Conservation (phyloP, 2,797 vertebrate genomes). For the Falco rusticolus region DNA sequence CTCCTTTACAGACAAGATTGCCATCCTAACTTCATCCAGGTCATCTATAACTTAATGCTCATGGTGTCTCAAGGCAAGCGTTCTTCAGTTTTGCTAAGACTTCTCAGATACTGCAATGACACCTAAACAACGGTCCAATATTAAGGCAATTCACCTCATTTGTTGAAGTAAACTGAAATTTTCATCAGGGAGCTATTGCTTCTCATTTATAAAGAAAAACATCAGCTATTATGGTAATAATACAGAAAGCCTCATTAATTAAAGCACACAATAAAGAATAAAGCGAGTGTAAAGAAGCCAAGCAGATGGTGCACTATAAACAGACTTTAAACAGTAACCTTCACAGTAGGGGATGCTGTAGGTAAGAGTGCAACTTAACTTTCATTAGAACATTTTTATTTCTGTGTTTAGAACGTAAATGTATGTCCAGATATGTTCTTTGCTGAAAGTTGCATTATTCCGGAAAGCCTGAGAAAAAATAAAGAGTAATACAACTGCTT, state of each 20-base stretch:
- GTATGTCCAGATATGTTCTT: conserved; percentile 15
- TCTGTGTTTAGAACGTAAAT: conserved; percentile 19
- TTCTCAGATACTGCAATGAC: background rate
- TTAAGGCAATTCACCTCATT: background rate
- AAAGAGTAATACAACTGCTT: background rate
- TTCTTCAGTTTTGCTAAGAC: background rate
- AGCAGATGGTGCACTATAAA: conserved; percentile 68
- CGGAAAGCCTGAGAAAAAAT: conserved; percentile 22
- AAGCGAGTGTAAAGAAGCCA: conserved; percentile 23
- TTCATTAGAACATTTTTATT: conserved; percentile 57
- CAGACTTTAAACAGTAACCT: conserved; percentile 63
- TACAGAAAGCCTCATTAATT: conserved; percentile 69
- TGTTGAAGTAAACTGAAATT: conserved; percentile 39
- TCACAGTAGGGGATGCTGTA: conserved; percentile 55
- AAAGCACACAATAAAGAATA: conserved; percentile 48
- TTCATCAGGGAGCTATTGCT: conserved; percentile 30
- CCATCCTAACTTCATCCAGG: background rate
- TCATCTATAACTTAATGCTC: background rate
- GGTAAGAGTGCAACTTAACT: conserved; percentile 59
- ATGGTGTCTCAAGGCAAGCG: background rate
- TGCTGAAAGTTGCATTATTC: conserved; percentile 33
- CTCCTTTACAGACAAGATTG: background rate
- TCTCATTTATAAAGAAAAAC: conserved; percentile 64
- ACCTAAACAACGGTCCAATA: background rate
- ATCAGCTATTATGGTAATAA: conserved; percentile 46